These are phyloP conservation scores for Pyralis farinalis DNA, from an alignment of 2,888 invertebrate species.

Conservation along the genomic window DNA sequence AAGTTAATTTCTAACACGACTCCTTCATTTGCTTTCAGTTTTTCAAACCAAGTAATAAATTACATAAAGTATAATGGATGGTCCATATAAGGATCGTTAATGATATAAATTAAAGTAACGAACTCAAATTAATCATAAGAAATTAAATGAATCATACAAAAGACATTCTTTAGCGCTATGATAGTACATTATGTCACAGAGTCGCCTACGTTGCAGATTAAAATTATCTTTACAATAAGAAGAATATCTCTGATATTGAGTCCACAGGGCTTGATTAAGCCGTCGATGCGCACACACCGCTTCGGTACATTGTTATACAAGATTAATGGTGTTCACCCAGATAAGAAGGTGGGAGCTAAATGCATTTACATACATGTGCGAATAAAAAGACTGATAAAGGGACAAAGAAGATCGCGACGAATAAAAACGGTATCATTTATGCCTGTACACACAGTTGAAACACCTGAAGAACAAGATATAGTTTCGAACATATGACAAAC, in stretches of 20 bases:
- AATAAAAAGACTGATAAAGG: slow-evolving; percentile 73
- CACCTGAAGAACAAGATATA: neutral
- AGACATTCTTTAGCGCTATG: neutral
- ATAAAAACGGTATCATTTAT: slow-evolving; percentile 50
- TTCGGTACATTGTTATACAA: slow-evolving; percentile 74
- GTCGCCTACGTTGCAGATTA: slow-evolving; percentile 25
- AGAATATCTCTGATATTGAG: slow-evolving; percentile 49
- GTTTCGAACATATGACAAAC: too few species aligned
- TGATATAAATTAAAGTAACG: too few species aligned
- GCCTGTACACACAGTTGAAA: slow-evolving; percentile 28
- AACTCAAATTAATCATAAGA: too few species aligned
- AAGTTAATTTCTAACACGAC: too few species aligned
- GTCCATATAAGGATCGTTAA: too few species aligned
- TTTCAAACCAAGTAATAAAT: too few species aligned
- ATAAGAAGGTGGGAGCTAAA: slow-evolving; percentile 77
- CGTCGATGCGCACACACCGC: slow-evolving; percentile 58
- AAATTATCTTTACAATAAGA: slow-evolving; percentile 41
- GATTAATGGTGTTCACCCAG: slow-evolving; percentile 74
- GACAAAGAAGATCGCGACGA: slow-evolving; percentile 63
- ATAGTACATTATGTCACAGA: slow-evolving; percentile 2
- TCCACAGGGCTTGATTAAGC: slow-evolving; percentile 62
- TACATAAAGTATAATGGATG: too few species aligned
- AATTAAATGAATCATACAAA: neutral
- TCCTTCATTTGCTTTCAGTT: too few species aligned
- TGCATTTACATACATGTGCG: slow-evolving; percentile 80